phyloP scores from a whole-genome alignment of 2,888 invertebrate species.

The Aleiodes leptofemur region DNA sequence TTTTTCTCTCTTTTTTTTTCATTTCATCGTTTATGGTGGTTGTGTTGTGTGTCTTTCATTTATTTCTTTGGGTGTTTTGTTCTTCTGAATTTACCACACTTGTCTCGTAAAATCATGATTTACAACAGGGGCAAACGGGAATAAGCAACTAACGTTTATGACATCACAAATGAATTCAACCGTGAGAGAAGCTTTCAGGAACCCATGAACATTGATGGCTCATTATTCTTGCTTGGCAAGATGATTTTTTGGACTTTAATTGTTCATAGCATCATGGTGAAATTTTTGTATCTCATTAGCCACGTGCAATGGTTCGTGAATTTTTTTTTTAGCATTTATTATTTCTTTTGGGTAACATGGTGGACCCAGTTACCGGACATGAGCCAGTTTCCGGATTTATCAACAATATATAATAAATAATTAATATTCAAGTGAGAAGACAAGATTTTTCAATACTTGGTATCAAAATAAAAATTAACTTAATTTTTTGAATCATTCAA shows the following conservation, averaged over 20 bases:
- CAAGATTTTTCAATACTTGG: too few relatives aligned
- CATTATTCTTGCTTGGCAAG: background rate
- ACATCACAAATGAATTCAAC: slow-evolving; percentile 9
- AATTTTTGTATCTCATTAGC: slow-evolving; percentile 9
- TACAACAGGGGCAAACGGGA: slow-evolving; percentile 1
- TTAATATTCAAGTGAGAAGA: too few relatives aligned
- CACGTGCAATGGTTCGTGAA: background rate
- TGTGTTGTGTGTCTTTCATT: background rate
- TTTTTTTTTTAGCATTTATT: background rate
- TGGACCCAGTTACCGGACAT: too few relatives aligned
- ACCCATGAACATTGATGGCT: slow-evolving; percentile 2
- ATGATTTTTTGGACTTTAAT: slow-evolving; percentile 6
- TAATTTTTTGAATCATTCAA: too few relatives aligned
- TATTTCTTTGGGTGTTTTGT: background rate
- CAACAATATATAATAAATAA: too few relatives aligned
- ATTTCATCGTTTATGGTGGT: too few relatives aligned
- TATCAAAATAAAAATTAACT: too few relatives aligned
- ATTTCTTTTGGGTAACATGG: background rate
- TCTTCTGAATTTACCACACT: background rate
- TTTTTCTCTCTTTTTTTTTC: background rate
- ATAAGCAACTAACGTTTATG: slow-evolving; percentile 4
- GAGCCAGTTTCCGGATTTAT: too few relatives aligned
- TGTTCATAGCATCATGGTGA: background rate
- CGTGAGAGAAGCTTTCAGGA: slow-evolving; percentile 9
- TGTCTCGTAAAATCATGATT: slow-evolving; percentile 13